A percentile compares a stretch with the other conserved stretches of the same genome.
Conservation (phyloP, 2,888 invertebrate genomes). For the Zaprionus bogoriensis region DNA sequence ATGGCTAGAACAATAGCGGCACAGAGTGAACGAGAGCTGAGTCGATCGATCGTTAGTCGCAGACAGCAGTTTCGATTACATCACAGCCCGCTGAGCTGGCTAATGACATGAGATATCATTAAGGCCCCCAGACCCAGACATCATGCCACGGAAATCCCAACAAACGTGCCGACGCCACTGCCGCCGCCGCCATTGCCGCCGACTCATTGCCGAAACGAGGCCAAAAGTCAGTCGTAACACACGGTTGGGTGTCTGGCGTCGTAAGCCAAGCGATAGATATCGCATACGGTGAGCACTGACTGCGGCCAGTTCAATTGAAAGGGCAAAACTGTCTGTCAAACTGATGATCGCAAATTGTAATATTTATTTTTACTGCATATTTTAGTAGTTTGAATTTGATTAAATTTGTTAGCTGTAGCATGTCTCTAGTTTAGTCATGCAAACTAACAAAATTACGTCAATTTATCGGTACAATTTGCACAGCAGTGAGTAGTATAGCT, state of each 20-base stretch:
- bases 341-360: too few relatives aligned
- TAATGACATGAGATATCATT: conserved; percentile 57
- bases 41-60: conserved; percentile 5
- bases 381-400: too few relatives aligned
- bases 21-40: not conserved
- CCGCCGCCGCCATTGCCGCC: not conserved
- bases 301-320: too few relatives aligned
- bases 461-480: too few relatives aligned
- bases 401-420: too few relatives aligned
- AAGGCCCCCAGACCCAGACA: conserved; percentile 40
- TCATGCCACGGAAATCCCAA: conserved; percentile 38
- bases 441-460: too few relatives aligned
- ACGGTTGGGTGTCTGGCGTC: not conserved
- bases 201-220: not conserved
- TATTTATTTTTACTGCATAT: too few relatives aligned
- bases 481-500: too few relatives aligned
- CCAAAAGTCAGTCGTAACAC: conserved; percentile 1
- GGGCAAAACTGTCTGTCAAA: too few relatives aligned
- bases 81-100: conserved; percentile 43
- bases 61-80: conserved; percentile 48
- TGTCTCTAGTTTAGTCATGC: too few relatives aligned
- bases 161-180: conserved; percentile 32
- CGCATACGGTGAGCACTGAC: not conserved
- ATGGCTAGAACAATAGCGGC: not conserved
- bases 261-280: not conserved